Percentiles rank a stretch among this genome's conserved stretches.
Evolutionary conservation across 2,888 invertebrate genomes (phyloP).

Genomic region (Ophion ellenae): DNA sequence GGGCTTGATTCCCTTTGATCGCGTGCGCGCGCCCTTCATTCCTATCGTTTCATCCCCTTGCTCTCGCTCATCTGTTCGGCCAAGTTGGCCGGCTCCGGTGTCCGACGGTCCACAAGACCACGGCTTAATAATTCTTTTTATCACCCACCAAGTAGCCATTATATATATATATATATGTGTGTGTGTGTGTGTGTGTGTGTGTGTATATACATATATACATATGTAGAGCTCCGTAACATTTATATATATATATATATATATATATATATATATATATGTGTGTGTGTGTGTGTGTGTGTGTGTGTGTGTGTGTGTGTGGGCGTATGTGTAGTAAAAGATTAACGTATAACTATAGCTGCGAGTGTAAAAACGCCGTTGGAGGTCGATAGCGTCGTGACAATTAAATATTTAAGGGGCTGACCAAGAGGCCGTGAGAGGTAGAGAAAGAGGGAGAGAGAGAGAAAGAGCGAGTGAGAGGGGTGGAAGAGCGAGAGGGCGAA

Average conservation of each 20-base stretch:
- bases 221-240: no score
- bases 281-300: neutral
- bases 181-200: neutral
- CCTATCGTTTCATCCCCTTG: slow-evolving; percentile 25
- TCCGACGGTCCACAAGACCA: slow-evolving; percentile 53
- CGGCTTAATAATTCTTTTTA: slow-evolving; percentile 79
- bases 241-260: neutral
- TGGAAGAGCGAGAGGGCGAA: neutral
- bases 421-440: slow-evolving; percentile 22
- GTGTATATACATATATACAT: no score
- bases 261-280: neutral
- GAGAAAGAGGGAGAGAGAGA: neutral
- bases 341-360: neutral
- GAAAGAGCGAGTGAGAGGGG: slow-evolving; percentile 15
- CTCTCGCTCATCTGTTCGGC: no score
- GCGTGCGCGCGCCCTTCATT: slow-evolving; percentile 65
- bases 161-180: neutral
- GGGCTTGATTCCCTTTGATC: slow-evolving; percentile 71
- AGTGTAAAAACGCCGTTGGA: slow-evolving; percentile 32
- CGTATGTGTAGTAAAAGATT: neutral
- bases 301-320: neutral
- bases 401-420: slow-evolving; percentile 65
- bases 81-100: no score
- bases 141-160: slow-evolving; percentile 52
- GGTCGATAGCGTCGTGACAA: slow-evolving; percentile 61